Evolutionary conservation across 2,797 vertebrate genomes (phyloP), one percentile per base, ranked within the genome.

Genomic region (Todus mexicanus): DNA sequence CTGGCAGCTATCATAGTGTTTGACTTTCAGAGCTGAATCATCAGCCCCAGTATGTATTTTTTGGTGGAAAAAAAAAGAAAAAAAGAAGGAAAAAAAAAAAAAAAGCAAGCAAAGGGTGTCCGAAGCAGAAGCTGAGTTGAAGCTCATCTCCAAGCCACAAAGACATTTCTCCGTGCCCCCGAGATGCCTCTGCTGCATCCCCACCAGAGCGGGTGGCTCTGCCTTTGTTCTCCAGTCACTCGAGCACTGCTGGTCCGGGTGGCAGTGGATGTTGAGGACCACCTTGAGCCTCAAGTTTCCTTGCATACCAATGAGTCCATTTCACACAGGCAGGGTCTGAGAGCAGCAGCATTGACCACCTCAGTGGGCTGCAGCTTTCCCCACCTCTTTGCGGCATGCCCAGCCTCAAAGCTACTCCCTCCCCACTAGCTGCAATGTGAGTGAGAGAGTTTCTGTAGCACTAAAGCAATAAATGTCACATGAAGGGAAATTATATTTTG

Each of bases 311-410:
- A 17, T 9, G 19, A 81, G 59, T 29, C 33, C 2, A 1, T 63
- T 56, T 26, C 40, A 54, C 21, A 15, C 29, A 18, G 33, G 50
- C 20, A 50, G 23, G 15, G 16, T 64, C 38, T 12, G 31, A 63
- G 31, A 73, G 25, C 43, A 84, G 65, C 45, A 59, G 17, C 3
- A 1, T 13, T 37, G 45, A 9, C 37, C 37, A 23, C 26, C 26
- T 25, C 2, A 5, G 9, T 29, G 69, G 25, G 51, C 43, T 59
- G 51, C 53, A 60, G 42, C 42, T 7, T 20, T 38, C 54, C 33
- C 60, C 51, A n/a, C 23, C 56, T 43, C 6, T 0, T 16, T 29
- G 33, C 42, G 10, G 3, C 1, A 0, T 2, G 4, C 12, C 38
- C 1, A 0, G 53, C 17, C 60, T 63, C 43, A 31, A 59, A 68